These are phyloP conservation scores for Heliconius ethilla DNA, from an alignment of 2,888 invertebrate genomes.

Conservation along the genomic window DNA sequence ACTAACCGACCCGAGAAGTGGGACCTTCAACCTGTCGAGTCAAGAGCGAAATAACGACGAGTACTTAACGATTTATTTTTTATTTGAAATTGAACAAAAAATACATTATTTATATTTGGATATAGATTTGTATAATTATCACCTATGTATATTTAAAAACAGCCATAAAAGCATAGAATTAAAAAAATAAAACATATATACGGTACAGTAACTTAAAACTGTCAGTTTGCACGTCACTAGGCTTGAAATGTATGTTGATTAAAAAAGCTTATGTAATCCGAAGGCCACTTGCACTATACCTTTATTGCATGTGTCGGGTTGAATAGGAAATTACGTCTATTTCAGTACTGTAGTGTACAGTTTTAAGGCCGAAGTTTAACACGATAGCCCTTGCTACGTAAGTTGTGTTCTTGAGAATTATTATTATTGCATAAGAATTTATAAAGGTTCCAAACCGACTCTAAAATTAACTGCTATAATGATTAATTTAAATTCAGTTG, in stretches of 20 bases:
- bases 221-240: constrained; percentile 3
- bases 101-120: not conserved
- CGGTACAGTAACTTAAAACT: not conserved
- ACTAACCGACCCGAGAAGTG: constrained; percentile 1
- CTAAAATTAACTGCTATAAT: not conserved
- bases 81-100: not conserved
- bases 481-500: not conserved
- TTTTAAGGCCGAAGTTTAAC: constrained; percentile 44
- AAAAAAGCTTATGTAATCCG: constrained; percentile 18
- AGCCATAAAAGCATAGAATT: too few relatives aligned
- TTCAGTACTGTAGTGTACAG: constrained; percentile 53
- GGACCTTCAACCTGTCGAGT: not conserved
- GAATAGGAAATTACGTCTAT: constrained; percentile 66
- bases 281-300: constrained; percentile 56
- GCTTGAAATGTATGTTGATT: constrained; percentile 14
- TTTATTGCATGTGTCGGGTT: constrained; percentile 64
- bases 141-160: not conserved
- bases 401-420: constrained; percentile 16
- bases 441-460: not conserved
- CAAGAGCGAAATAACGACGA: not conserved
- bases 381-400: constrained; percentile 34
- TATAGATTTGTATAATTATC: not conserved
- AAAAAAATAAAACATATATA: not conserved
- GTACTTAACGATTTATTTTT: not conserved
- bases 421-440: constrained; percentile 12